Evolutionary conservation across 1,140 invertebrate genomes (phyloP).

Genomic region (Drosophila burlai): DNA sequence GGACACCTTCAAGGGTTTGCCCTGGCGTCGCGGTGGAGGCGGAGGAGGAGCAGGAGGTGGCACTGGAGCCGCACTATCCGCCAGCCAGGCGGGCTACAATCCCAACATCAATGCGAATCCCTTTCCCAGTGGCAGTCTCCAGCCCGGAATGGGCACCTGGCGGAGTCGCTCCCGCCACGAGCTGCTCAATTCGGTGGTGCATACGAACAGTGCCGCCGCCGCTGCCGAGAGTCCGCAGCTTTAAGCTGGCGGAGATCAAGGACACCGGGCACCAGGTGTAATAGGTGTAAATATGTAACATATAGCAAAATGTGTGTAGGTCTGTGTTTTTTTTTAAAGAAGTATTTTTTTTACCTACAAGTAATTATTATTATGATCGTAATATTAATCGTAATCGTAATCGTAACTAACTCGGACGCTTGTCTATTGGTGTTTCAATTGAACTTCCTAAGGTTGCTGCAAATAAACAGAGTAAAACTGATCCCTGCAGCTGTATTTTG

Average conservation of each 20-base stretch:
- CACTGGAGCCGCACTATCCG: conserved; percentile 25
- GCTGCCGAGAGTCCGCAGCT: conserved; percentile 58
- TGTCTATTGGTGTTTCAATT: conserved; percentile 68
- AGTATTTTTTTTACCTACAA: conserved; percentile 48
- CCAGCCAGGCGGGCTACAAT: conserved; percentile 56
- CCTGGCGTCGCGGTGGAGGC: conserved; percentile 41
- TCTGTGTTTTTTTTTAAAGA: conserved; percentile 1
- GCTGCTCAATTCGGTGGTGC: conserved; percentile 61
- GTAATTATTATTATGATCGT: conserved; percentile 36
- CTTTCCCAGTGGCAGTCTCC: conserved; percentile 19
- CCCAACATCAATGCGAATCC: conserved; percentile 13
- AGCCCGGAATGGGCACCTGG: conserved; percentile 53
- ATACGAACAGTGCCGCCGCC: conserved; percentile 41
- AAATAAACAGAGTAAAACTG: conserved; percentile 44
- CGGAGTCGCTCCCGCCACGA: conserved; percentile 59
- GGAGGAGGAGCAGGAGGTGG: neutral
- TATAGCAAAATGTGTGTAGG: neutral
- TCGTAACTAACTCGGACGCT: conserved; percentile 28
- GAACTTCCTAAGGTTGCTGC: conserved; percentile 60
- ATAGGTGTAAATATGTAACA: conserved; percentile 25
- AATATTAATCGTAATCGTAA: conserved; percentile 16
- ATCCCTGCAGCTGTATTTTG: neutral
- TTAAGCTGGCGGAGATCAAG: conserved; percentile 17
- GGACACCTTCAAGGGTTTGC: conserved; percentile 79
- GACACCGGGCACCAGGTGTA: neutral